Evolutionary conservation across 2,888 invertebrate species (phyloP), one percentile per base, ranked within the genome.

Genomic region (Tinea pellionella): DNA sequence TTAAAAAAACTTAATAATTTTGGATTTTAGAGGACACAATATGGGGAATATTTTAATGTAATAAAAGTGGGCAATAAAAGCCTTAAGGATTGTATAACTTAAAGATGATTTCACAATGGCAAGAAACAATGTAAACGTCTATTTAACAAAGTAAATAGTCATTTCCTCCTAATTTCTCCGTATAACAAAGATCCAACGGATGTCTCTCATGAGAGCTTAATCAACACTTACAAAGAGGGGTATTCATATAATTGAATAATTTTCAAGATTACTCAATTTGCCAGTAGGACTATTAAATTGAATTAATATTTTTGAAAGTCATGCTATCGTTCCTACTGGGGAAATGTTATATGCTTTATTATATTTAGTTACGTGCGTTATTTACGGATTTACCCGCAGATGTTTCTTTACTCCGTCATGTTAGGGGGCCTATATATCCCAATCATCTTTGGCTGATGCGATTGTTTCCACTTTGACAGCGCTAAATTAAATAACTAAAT

Each of bases 211-310:
- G 15, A 57, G 13, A 16, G 47, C 16, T 47, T 47, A 47, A 47
- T 47, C 47, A 47, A 47, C 47, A 47, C 47, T 47, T 47, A 47
- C 13, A 47, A 47, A 47, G 37, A 37, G 37, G 30, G 37, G 37
- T 37, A 37, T 37, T 37, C 37, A 9, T 37, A 11, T 57, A 57
- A 57, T 57, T 57, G 32, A 32, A 32, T 57, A 57, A 57, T 57
- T 57, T 57, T 7, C 57, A 9, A 57, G 57, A 57, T 57, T 32
- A 57, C 57, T 57, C 57, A 57, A 57, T 57, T 57, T 13, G 55
- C 29, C 47, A 47, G 12, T 13, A 15, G 13, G 47, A 4, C 13
- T 15, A 37, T 37, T 37, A 37, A 30, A 9, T 37, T 37, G 37
- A 37, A 37, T 37, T 37, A 37, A 37, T 37, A 37, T 37, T 37